phyloP scores from a whole-genome alignment of 2,113 vertebrate species.

The cattle (Bos taurus) region DNA sequence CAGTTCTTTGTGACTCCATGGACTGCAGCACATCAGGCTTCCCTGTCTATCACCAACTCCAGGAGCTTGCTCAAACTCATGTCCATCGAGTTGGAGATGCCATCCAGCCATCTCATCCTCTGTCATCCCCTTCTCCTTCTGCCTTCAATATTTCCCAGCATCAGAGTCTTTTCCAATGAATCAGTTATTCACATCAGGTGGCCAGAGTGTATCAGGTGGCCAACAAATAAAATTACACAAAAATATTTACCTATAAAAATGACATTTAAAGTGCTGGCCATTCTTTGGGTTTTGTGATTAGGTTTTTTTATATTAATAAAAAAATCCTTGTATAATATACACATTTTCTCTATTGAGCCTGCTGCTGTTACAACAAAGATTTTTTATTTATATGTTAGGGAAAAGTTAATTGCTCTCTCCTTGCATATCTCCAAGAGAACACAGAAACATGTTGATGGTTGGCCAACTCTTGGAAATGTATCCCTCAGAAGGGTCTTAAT shows the following conservation, averaged over 20 bases:
- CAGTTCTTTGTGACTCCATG: accelerated
- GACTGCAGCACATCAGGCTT: not conserved
- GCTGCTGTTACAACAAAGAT: not conserved
- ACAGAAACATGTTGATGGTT: not conserved
- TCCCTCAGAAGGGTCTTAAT: not conserved
- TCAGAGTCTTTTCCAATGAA: not conserved
- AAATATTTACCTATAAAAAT: not conserved
- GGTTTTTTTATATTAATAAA: not conserved
- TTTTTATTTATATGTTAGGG: not conserved
- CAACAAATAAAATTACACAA: not conserved
- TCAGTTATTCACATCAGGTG: not conserved
- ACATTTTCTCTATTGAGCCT: not conserved
- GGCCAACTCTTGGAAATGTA: not conserved
- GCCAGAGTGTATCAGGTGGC: not conserved
- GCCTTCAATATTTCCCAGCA: not conserved
- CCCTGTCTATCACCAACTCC: not conserved
- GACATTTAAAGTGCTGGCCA: not conserved
- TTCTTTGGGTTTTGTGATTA: not conserved
- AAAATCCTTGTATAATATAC: not conserved
- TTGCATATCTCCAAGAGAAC: not conserved
- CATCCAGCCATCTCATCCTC: not conserved
- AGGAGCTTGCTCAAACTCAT: accelerated
- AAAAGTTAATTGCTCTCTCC: not conserved
- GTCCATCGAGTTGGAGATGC: not conserved
- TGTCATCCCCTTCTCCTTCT: not conserved